Evolutionary conservation across 2,113 vertebrate species (phyloP).

Genomic region (Sciurus niger): DNA sequence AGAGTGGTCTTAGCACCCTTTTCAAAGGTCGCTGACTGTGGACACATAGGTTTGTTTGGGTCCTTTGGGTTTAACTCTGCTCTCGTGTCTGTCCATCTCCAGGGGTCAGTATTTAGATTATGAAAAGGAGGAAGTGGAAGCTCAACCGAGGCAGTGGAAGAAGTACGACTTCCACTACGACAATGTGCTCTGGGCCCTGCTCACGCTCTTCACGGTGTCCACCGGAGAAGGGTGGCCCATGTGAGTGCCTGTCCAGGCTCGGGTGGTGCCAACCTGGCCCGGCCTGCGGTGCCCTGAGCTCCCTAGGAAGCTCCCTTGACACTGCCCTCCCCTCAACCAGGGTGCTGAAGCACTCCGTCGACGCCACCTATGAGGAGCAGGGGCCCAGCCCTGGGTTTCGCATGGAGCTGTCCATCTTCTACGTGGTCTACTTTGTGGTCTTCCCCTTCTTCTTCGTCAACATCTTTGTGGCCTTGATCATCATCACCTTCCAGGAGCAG

Average conservation of each 20-base stretch:
- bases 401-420: conserved; percentile 99
- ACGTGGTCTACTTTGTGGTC: conserved; percentile 98
- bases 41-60: accelerated
- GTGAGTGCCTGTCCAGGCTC: conserved; percentile 88
- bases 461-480: conserved; percentile 99
- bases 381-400: conserved; percentile 97
- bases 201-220: conserved; percentile 98
- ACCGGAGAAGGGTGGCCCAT: conserved; percentile 98
- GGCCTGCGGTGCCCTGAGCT: not conserved
- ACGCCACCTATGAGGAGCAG: conserved; percentile 97
- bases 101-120: conserved; percentile 98
- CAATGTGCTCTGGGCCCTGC: conserved; percentile 98
- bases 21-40: not conserved
- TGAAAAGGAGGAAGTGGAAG: conserved; percentile 94
- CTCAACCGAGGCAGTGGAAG: conserved; percentile 95
- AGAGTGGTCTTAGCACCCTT: not conserved
- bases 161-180: conserved; percentile 98
- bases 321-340: conserved; percentile 88
- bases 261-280: not conserved
- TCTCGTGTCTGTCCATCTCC: not conserved
- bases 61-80: not conserved
- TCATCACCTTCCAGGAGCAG: conserved; percentile 99
- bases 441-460: conserved; percentile 99
- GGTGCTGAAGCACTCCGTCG: conserved; percentile 97
- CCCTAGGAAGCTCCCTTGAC: not conserved